phyloP scores from a whole-genome alignment of 2,888 invertebrate genomes.

The Crematogaster levior region DNA sequence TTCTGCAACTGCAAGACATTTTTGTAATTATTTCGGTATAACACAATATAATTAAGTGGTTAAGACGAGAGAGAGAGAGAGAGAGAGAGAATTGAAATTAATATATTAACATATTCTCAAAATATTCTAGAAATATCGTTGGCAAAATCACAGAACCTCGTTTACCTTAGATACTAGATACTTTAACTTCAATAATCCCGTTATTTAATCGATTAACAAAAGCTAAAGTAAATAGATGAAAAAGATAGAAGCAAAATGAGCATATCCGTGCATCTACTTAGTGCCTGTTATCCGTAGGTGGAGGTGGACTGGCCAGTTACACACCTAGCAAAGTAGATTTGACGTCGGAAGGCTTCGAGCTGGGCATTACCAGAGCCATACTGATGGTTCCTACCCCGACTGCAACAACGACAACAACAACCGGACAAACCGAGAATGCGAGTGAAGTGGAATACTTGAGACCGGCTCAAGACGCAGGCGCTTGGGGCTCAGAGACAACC shows the following conservation, averaged over 20 bases:
- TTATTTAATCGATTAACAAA: background rate
- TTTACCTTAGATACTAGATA: too few species aligned
- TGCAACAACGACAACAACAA: slow-evolving; percentile 34
- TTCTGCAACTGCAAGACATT: background rate
- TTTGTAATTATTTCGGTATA: background rate
- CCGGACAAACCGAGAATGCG: slow-evolving; percentile 63
- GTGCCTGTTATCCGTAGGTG: slow-evolving; percentile 75
- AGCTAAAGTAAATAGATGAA: background rate
- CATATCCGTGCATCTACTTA: too few species aligned
- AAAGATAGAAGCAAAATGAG: slow-evolving; percentile 2
- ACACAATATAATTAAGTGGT: background rate
- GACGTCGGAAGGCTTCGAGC: slow-evolving; percentile 90
- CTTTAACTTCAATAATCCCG: slow-evolving; percentile 4
- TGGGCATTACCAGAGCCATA: slow-evolving; percentile 91
- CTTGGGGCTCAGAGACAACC: slow-evolving; percentile 86
- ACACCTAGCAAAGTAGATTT: slow-evolving; percentile 92
- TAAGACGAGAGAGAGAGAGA: too few species aligned
- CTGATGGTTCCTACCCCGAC: slow-evolving; percentile 67
- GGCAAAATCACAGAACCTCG: background rate
- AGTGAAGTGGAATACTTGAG: slow-evolving; percentile 84
- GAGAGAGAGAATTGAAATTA: too few species aligned
- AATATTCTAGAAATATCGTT: background rate
- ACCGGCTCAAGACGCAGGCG: slow-evolving; percentile 84
- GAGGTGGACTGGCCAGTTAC: slow-evolving; percentile 90
- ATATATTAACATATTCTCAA: background rate